A percentile compares a stretch with the other conserved stretches of the same genome.
phyloP scores from a whole-genome alignment of 2,888 invertebrate genomes.

The Andricus quercusramuli region DNA sequence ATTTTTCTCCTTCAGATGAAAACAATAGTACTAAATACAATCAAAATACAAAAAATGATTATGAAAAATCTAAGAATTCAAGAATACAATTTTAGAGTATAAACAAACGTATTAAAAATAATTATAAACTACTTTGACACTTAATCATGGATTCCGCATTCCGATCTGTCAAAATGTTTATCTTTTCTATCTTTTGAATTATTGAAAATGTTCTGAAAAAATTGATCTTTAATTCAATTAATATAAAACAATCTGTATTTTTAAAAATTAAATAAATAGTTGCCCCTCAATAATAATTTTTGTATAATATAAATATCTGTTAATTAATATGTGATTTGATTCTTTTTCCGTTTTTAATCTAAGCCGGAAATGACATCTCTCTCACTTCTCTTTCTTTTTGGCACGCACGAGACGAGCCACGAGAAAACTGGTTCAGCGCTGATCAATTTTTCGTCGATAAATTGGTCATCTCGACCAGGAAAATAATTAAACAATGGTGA shows the following conservation, averaged over 20 bases:
- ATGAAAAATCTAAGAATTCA: background rate
- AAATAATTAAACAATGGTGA: conserved; percentile 83
- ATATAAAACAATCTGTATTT: background rate
- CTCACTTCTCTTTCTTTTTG: background rate
- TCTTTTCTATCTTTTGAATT: no score
- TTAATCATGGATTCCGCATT: background rate
- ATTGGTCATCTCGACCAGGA: conserved; percentile 93
- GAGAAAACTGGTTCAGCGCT: conserved; percentile 91
- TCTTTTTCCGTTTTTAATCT: background rate
- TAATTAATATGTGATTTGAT: background rate
- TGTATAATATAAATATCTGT: background rate
- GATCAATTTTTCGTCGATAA: conserved; percentile 84
- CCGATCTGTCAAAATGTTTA: background rate
- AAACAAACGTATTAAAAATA: background rate
- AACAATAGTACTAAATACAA: background rate
- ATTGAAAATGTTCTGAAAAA: background rate
- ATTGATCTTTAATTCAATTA: background rate
- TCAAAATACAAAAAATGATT: background rate
- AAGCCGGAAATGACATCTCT: conserved; percentile 5
- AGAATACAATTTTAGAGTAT: background rate
- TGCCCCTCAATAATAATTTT: background rate
- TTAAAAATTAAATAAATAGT: background rate
- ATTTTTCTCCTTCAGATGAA: background rate
- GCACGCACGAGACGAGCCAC: conserved; percentile 7
- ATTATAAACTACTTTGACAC: background rate